Evolutionary conservation across 2,113 vertebrate species (phyloP).

Genomic region (Phylloscopus trochiloides): DNA sequence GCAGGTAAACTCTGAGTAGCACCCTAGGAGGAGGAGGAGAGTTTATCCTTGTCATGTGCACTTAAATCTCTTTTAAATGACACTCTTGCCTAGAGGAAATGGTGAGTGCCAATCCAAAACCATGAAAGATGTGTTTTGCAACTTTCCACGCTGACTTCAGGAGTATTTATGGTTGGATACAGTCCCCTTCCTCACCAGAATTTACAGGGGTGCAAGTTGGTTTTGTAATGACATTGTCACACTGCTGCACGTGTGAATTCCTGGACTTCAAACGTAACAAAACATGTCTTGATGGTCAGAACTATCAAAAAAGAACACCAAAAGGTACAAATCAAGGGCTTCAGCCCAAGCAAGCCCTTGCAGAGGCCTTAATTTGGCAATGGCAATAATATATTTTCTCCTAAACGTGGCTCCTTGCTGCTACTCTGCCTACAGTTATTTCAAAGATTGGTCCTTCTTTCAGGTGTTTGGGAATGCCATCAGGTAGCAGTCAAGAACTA

Average conservation of each 20-base stretch:
- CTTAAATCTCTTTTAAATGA: background rate
- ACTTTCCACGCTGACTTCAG: background rate
- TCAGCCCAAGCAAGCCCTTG: background rate
- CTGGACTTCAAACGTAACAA: background rate
- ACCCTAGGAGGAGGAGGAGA: background rate
- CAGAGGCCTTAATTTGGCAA: background rate
- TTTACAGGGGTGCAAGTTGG: background rate
- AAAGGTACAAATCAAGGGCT: background rate
- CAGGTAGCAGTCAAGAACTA: background rate
- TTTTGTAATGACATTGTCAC: background rate
- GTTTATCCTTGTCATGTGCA: background rate
- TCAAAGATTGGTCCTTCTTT: background rate
- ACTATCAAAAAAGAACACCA: background rate
- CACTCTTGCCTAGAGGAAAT: background rate
- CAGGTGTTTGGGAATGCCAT: background rate
- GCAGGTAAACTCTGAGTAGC: background rate
- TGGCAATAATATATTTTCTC: background rate
- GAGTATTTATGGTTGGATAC: background rate
- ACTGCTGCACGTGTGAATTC: background rate
- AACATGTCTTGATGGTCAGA: rapidly evolving
- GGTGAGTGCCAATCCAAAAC: background rate
- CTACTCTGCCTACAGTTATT: background rate
- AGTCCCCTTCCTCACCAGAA: background rate
- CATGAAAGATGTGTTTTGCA: background rate
- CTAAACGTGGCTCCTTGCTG: background rate